Evolutionary conservation across 2,113 vertebrate species (phyloP), one percentile per base, ranked within the genome.

Genomic region (Saguinus imperator): DNA sequence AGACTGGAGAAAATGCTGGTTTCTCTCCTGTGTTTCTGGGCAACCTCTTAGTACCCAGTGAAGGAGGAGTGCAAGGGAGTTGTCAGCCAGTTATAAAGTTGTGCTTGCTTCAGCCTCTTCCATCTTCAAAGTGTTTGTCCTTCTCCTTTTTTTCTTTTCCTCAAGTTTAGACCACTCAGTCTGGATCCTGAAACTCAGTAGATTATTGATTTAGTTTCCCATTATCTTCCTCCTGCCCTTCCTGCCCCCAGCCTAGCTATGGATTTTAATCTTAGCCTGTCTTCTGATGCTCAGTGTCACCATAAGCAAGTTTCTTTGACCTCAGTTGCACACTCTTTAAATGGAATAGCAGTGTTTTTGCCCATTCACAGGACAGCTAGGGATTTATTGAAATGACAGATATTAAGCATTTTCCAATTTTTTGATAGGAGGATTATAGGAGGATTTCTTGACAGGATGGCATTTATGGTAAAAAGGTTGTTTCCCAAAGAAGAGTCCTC

Each of bases 191-290:
- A 81, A 94, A 92, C 50, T 77, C 57, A 50, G 80, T 58, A 81
- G n/a, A 32, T 2, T 84, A 98, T 97, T 29, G 96, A 97, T 95
- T 97, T 72, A n/a, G 52, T 92, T 81, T 94, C 87, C 75, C 9
- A 17, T 95, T 97, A 76, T 84, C 91, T 89, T 55, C 81, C 52
- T 70, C 90, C 37, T 68, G 21, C 25, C 25, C 40, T 96, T 97
- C 89, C 92, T 96, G 90, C 72, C 40, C 95, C 61, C 58, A 73
- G 29, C 58, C 43, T 37, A 48, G 8, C 86, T 93, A 57, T 93
- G 79, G 89, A 91, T 93, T 97, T 96, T 92, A 86, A 85, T 90
- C 55, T 82, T 73, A 80, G 81, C 35, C n/a, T 85, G 18, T 91
- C 95, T 90, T 97, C 89, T 95, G 52, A 72, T 58, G 84, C 40